Conservation (phyloP, 1,140 invertebrate genomes). For the Sinella curviseta region DNA sequence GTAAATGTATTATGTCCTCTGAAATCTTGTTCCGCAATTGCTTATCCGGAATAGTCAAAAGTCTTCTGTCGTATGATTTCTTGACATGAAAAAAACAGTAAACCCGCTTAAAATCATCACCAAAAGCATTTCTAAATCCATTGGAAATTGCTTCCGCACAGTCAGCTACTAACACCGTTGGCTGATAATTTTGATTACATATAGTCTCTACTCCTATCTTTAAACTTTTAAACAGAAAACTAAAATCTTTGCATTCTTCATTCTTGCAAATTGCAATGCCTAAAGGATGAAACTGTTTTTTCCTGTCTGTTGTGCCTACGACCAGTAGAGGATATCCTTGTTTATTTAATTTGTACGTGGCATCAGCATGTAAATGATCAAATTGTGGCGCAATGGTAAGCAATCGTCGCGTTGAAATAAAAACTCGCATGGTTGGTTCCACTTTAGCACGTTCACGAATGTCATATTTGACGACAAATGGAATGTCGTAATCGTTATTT, state of each 20-base stretch:
- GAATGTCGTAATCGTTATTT: too few species aligned
- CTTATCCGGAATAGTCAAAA: too few species aligned
- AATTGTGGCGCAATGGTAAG: not conserved
- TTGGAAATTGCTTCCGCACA: not conserved
- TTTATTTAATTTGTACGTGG: conserved; percentile 31
- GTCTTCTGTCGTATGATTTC: too few species aligned
- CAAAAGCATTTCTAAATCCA: not conserved
- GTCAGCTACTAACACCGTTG: not conserved
- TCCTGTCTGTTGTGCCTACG: conserved; percentile 10
- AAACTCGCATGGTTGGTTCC: too few species aligned
- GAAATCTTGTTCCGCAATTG: too few species aligned
- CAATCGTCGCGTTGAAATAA: conserved; percentile 22
- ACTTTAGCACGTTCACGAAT: too few species aligned
- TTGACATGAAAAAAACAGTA: not conserved
- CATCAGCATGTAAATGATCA: not conserved
- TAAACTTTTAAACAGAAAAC: not conserved
- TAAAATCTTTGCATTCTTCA: not conserved
- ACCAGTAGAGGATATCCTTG: conserved; percentile 30
- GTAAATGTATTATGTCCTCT: too few species aligned
- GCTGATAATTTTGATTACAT: not conserved
- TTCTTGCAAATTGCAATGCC: not conserved
- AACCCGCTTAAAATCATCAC: not conserved
- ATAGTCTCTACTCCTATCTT: not conserved
- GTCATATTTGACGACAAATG: too few species aligned
- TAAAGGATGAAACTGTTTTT: conserved; percentile 22